Evolutionary conservation across 1,140 invertebrate species (phyloP).

Genomic region (Drosophila aff.): DNA sequence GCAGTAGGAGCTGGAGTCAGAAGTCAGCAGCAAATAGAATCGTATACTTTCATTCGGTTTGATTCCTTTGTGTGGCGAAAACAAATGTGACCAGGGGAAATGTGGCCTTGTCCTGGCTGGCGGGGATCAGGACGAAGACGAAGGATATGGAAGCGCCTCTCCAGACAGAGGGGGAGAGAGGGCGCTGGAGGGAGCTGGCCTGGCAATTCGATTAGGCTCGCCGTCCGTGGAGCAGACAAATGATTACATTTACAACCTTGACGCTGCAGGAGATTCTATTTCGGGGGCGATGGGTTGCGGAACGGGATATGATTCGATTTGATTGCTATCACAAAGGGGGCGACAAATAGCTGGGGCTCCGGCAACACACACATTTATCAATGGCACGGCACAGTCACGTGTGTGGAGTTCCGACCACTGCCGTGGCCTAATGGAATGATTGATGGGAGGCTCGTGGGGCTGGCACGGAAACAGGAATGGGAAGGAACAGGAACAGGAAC

Average conservation of each 20-base stretch:
- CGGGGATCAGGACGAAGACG: not conserved
- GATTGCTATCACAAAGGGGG: conserved; percentile 74
- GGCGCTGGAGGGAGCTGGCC: not conserved
- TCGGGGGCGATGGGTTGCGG: conserved; percentile 23
- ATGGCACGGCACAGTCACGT: conserved; percentile 3
- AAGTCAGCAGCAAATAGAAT: conserved; percentile 55
- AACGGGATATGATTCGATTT: conserved; percentile 78
- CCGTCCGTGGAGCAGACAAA: conserved; percentile 38
- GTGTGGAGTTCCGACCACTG: conserved; percentile 12
- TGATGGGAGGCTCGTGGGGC: conserved; percentile 22
- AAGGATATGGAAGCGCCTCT: not conserved
- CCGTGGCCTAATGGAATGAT: conserved; percentile 44
- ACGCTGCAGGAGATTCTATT: conserved; percentile 63
- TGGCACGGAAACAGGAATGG: not conserved
- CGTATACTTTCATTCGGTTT: conserved; percentile 54
- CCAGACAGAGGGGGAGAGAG: not conserved
- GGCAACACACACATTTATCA: conserved; percentile 25
- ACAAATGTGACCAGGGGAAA: conserved; percentile 25
- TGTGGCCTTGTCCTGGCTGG: not conserved
- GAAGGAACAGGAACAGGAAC: not conserved
- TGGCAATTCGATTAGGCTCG: conserved; percentile 32
- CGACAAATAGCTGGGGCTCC: conserved; percentile 65
- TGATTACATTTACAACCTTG: conserved; percentile 57
- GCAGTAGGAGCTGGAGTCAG: conserved; percentile 9
- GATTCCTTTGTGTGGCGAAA: conserved; percentile 40